Evolutionary conservation across 2,888 invertebrate species (phyloP).

Genomic region (Apodemia duryi): DNA sequence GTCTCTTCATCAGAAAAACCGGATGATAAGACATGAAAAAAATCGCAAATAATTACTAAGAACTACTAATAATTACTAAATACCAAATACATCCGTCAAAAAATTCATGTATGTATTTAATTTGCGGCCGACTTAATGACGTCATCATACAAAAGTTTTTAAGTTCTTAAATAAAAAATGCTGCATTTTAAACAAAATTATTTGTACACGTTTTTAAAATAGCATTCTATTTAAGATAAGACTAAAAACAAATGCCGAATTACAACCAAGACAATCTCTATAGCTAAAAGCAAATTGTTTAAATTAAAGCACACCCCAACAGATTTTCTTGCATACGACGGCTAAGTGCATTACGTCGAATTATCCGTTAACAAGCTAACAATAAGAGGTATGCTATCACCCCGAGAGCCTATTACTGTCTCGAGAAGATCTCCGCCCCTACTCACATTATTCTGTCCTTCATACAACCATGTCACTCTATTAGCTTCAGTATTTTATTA

Average conservation of each 20-base stretch:
- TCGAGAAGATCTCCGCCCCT: slow-evolving; percentile 67
- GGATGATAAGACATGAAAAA: too few relatives aligned
- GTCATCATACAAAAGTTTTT: too few relatives aligned
- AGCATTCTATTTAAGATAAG: too few relatives aligned
- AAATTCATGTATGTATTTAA: too few relatives aligned
- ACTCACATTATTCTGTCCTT: slow-evolving; percentile 47
- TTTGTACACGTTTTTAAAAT: too few relatives aligned
- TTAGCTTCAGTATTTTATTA: slow-evolving; percentile 21
- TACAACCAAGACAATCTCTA: neutral
- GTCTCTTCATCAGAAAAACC: too few relatives aligned
- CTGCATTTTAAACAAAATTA: too few relatives aligned
- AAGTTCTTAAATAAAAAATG: too few relatives aligned
- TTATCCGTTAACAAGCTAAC: slow-evolving; percentile 73
- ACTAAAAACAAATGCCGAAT: neutral
- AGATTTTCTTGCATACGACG: slow-evolving; percentile 52
- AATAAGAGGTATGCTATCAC: slow-evolving; percentile 72
- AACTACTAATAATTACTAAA: too few relatives aligned
- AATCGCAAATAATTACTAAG: too few relatives aligned
- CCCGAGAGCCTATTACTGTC: slow-evolving; percentile 71
- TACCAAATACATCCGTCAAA: too few relatives aligned
- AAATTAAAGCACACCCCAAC: slow-evolving; percentile 34
- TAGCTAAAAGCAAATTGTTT: slow-evolving; percentile 13
- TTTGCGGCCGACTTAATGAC: too few relatives aligned
- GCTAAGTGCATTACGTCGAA: slow-evolving; percentile 61
- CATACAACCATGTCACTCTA: slow-evolving; percentile 59